Conservation (phyloP, 2,888 invertebrate genomes). For the Caenorhabditis drosophilae region DNA sequence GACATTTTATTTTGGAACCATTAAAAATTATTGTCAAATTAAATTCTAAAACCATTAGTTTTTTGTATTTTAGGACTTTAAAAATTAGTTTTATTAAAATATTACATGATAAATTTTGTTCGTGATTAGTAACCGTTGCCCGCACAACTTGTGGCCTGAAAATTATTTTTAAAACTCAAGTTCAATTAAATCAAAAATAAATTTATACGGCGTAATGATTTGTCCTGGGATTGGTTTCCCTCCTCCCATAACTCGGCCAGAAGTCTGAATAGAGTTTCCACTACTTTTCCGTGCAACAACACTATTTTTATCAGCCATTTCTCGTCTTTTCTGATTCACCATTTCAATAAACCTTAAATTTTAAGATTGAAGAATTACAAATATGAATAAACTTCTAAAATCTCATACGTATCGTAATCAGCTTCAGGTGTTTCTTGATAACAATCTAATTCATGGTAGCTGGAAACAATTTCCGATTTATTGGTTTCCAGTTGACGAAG, state of each 20-base stretch:
- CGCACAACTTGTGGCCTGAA: constrained; percentile 10
- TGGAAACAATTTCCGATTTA: constrained; percentile 39
- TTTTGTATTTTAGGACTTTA: no score
- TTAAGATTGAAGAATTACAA: no score
- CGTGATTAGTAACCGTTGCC: no score
- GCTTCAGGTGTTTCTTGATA: constrained; percentile 73
- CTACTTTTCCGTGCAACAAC: constrained; percentile 11
- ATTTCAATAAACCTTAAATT: constrained; percentile 51
- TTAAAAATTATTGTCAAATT: no score
- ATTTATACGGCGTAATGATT: constrained; percentile 16
- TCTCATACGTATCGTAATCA: constrained; percentile 72
- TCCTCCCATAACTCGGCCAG: constrained; percentile 50
- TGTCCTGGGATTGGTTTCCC: constrained; percentile 54
- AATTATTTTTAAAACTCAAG: not conserved
- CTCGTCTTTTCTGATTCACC: constrained; percentile 43
- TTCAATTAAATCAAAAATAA: not conserved
- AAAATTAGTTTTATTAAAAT: no score
- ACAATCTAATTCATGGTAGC: constrained; percentile 72
- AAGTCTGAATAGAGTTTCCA: constrained; percentile 12
- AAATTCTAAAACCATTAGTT: no score
- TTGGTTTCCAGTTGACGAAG: constrained; percentile 48
- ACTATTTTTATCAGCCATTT: constrained; percentile 37
- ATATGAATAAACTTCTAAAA: constrained; percentile 7
- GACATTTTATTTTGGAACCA: no score
- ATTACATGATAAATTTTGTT: no score